A percentile compares a stretch with the other conserved stretches of the same genome.
Evolutionary conservation across 2,888 invertebrate species (phyloP).

Genomic region (Pegoplata infirma): DNA sequence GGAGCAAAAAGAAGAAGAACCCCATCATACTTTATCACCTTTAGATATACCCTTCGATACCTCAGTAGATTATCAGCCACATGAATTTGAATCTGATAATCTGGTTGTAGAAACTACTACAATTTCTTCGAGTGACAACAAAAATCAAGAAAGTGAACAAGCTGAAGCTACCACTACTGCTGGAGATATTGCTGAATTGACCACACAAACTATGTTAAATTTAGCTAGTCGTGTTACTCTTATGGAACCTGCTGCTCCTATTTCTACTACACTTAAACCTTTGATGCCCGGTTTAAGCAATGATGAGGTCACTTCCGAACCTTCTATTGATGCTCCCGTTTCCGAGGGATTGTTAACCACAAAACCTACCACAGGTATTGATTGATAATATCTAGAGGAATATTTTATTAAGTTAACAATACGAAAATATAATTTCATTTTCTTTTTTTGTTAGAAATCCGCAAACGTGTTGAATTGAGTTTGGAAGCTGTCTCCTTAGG

Average conservation of each 20-base stretch:
- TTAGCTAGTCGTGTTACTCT: conserved; percentile 78
- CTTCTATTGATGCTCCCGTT: conserved; percentile 59
- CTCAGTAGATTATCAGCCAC: conserved; percentile 65
- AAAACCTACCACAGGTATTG: conserved; percentile 66
- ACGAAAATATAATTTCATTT: background rate
- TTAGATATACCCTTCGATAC: conserved; percentile 74
- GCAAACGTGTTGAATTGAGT: conserved; percentile 77
- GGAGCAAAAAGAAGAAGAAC: conserved; percentile 47
- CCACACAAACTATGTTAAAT: conserved; percentile 77
- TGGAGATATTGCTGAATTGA: conserved; percentile 73
- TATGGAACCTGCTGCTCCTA: conserved; percentile 78
- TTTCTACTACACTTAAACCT: conserved; percentile 72
- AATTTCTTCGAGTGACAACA: conserved; percentile 10
- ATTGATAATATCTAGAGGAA: background rate
- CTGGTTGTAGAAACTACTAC: conserved; percentile 73
- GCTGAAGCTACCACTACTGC: conserved; percentile 71
- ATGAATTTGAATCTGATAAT: conserved; percentile 74
- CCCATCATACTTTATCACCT: conserved; percentile 68
- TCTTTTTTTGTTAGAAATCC: conserved; percentile 68
- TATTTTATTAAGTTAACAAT: background rate
- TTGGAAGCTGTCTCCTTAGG: conserved; percentile 84
- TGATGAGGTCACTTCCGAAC: conserved; percentile 68
- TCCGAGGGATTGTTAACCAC: conserved; percentile 57
- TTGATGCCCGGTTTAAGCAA: conserved; percentile 65
- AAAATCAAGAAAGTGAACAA: conserved; percentile 37